Base-by-base conservation (phyloP, 1,140 invertebrate species). In the Babylonia areolata region DNA sequence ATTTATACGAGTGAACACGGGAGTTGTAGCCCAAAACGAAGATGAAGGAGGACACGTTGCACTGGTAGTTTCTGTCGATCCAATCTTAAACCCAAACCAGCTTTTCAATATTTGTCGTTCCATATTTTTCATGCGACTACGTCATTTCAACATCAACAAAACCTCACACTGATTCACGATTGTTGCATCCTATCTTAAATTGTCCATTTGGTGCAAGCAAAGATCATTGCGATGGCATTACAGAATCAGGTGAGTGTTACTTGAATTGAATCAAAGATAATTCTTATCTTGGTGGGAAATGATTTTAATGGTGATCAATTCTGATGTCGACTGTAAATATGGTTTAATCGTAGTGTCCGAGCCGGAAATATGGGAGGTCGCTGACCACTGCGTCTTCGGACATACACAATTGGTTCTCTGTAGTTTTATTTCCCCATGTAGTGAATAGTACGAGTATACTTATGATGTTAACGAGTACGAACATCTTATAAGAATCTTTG, bases 161-260 rank as follows among this genome's bases (percentile, higher is more conserved):
- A 80, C 40, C 78, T 6, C 6, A 71, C 58, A 54, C 81, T 83
- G 51, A 69, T 69, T 64, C 40, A 83, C 58, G 31, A 37, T 69
- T 73, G 35, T 37, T 83, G 28, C 31, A 23, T 64, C 17, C 28
- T 64, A 5, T 23, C 28, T 23, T 0, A 64, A 64, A 64, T 3
- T 64, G 15, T 28, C 58, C 58, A 64, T 12, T 64, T 64, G 58
- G 58, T 64, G 58, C 6, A 64, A 2, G 17, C 58, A 64, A n/a
- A 64, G 58, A 15, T 3, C 6, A 20, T 81, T 9, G 40, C 23
- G 2, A 86, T 86, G 85, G 64, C 85, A 31, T 86, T 75, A 46
- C 80, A 83, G 73, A 86, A 83, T 78, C 85, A 86, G 71, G 85
- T 86, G 37, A 77, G 37, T 37, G 2, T 77, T 77, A 3, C 15